phyloP scores from a whole-genome alignment of 2,888 invertebrate species.

The Trissolcus japonicus region DNA sequence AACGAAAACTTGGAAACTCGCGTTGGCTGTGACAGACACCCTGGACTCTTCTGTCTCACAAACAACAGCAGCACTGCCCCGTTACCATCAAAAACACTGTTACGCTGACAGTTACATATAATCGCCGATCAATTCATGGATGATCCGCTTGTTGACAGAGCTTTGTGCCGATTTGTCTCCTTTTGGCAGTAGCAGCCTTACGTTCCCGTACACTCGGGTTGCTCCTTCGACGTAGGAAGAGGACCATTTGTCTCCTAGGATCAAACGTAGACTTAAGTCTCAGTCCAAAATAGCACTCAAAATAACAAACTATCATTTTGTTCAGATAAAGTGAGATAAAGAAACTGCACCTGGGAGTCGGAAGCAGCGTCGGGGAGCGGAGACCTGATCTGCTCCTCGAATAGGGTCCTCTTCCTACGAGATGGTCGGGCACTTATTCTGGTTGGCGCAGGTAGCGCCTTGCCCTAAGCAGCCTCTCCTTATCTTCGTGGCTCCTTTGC shows the following conservation, averaged over 20 bases:
- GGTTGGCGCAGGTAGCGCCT: conserved; percentile 54
- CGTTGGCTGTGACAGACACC: conserved; percentile 36
- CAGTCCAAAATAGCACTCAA: neutral
- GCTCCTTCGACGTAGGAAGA: conserved; percentile 58
- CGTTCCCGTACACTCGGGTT: conserved; percentile 19
- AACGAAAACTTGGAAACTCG: conserved; percentile 33
- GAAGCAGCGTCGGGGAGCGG: conserved; percentile 54
- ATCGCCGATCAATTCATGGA: conserved; percentile 8
- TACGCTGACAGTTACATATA: conserved; percentile 38
- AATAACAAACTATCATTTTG: neutral
- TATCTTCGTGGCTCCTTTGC: conserved; percentile 53
- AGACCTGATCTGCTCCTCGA: conserved; percentile 46
- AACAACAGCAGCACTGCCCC: conserved; percentile 55
- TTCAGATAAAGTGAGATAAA: conserved; percentile 13
- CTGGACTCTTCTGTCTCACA: conserved; percentile 54
- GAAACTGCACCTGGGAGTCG: conserved; percentile 47
- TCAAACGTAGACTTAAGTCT: conserved; percentile 25
- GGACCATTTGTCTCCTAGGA: conserved; percentile 57
- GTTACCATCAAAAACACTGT: conserved; percentile 42
- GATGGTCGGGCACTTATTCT: conserved; percentile 47
- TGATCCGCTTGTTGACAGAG: conserved; percentile 14
- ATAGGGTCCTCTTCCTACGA: conserved; percentile 62
- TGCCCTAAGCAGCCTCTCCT: conserved; percentile 55
- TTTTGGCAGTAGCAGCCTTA: conserved; percentile 45
- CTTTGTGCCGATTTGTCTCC: conserved; percentile 38